These are phyloP conservation scores for Crematogaster levior DNA, from an alignment of 2,888 invertebrate genomes.

Conservation along the genomic window DNA sequence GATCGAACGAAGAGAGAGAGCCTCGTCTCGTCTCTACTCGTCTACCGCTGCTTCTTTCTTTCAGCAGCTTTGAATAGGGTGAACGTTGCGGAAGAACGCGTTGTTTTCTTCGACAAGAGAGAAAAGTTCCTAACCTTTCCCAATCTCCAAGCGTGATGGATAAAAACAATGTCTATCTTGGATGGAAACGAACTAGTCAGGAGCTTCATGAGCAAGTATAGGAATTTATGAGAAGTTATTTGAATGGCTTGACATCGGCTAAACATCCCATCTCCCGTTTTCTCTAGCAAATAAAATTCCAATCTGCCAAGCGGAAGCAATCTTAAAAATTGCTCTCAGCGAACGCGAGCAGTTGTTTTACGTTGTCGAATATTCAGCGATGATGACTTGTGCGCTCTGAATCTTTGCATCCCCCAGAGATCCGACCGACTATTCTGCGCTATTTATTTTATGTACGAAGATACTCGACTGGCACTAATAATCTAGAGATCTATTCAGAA, in stretches of 20 bases:
- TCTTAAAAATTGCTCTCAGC: constrained; percentile 80
- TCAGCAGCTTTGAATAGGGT: constrained; percentile 48
- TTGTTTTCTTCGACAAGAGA: constrained; percentile 63
- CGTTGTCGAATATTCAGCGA: constrained; percentile 73
- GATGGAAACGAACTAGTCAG: not conserved
- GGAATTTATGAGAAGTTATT: not conserved
- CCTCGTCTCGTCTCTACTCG: constrained; percentile 56
- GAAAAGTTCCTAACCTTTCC: constrained; percentile 8
- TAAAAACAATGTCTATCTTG: constrained; percentile 2
- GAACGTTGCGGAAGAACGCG: constrained; percentile 64
- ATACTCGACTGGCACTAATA: constrained; percentile 18
- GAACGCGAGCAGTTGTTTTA: constrained; percentile 64
- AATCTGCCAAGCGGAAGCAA: constrained; percentile 74
- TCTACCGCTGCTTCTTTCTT: constrained; percentile 62
- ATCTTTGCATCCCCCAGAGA: constrained; percentile 71
- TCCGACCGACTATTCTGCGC: constrained; percentile 68
- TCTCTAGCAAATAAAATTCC: constrained; percentile 48
- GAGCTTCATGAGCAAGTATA: not conserved
- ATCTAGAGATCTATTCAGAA: constrained; percentile 6
- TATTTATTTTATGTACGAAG: constrained; percentile 45
- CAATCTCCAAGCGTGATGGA: not conserved
- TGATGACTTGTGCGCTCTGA: constrained; percentile 66
- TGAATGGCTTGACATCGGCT: not conserved
- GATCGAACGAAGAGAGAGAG: constrained; percentile 73
- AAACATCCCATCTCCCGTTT: constrained; percentile 59